Evolutionary conservation across 1,140 invertebrate genomes (phyloP).

Genomic region (Drosophila orena): DNA sequence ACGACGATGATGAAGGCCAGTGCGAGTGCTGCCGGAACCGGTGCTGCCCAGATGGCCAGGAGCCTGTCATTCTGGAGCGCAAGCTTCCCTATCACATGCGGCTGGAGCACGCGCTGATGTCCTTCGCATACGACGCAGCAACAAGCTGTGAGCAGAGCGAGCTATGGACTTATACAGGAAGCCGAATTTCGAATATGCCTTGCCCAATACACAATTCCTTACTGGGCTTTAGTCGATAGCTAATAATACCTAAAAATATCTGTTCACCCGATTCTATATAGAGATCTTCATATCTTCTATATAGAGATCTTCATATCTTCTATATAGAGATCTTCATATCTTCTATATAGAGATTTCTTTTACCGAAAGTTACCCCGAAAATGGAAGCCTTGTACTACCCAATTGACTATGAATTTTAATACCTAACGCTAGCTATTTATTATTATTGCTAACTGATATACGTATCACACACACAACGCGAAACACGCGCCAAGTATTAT

Average conservation of each 20-base stretch:
- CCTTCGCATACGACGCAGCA: slow-evolving; percentile 73
- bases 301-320: slow-evolving; percentile 1
- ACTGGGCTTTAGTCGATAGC: slow-evolving; percentile 65
- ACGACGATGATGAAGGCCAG: slow-evolving; percentile 37
- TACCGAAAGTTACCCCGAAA: slow-evolving; percentile 12
- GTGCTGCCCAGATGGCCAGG: slow-evolving; percentile 50
- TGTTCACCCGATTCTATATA: slow-evolving; percentile 10
- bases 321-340: slow-evolving; percentile 1
- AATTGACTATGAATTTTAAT: slow-evolving; percentile 72
- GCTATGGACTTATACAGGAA: neutral
- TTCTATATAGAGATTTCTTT: slow-evolving; percentile 1
- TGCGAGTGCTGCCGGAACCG: slow-evolving; percentile 64
- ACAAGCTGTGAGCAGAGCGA: slow-evolving; percentile 57
- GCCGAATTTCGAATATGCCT: slow-evolving; percentile 41
- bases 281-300: slow-evolving; percentile 1
- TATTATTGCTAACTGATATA: slow-evolving; percentile 58
- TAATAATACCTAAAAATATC: slow-evolving; percentile 35
- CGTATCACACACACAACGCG: slow-evolving; percentile 44
- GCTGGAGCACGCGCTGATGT: slow-evolving; percentile 74
- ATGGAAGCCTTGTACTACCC: slow-evolving; percentile 31
- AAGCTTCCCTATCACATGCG: slow-evolving; percentile 71
- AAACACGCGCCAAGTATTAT: slow-evolving; percentile 73
- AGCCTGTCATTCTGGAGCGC: slow-evolving; percentile 49
- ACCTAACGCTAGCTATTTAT: slow-evolving; percentile 68
- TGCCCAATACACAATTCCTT: slow-evolving; percentile 48